Conservation (phyloP, 2,113 vertebrate genomes). For the Proterorhinus semilunaris region DNA sequence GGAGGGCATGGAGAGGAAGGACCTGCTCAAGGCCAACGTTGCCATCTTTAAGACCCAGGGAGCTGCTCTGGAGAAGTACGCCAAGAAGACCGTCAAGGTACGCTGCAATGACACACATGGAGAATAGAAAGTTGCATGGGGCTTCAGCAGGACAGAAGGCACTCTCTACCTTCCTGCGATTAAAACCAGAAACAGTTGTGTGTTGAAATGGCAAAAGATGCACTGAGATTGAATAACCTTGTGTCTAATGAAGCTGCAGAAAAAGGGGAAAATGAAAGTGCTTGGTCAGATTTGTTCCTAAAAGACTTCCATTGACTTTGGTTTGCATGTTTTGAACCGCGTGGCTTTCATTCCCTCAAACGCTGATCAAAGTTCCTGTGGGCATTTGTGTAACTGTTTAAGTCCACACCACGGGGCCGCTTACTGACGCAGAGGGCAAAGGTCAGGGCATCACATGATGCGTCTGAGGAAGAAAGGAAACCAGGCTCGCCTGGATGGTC, state of each 20-base stretch:
- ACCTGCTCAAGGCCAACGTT: slow-evolving; percentile 95
- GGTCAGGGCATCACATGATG: slow-evolving; percentile 11
- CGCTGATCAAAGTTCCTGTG: slow-evolving; percentile 5
- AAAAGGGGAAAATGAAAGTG: not conserved
- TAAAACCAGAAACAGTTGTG: too few relatives aligned
- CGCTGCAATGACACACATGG: not conserved
- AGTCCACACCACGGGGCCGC: not conserved
- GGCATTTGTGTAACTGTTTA: not conserved
- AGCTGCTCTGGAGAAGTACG: slow-evolving; percentile 90
- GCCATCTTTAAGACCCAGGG: slow-evolving; percentile 97
- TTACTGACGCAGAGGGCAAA: slow-evolving; percentile 7
- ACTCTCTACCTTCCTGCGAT: too few relatives aligned
- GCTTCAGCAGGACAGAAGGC: too few relatives aligned
- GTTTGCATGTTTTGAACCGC: not conserved
- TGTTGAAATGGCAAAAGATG: not conserved
- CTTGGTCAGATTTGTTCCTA: not conserved
- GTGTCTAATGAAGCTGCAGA: not conserved
- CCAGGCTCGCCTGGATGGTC: not conserved
- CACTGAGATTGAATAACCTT: not conserved
- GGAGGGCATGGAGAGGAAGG: slow-evolving; percentile 98
- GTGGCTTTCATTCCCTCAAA: not conserved
- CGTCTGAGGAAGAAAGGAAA: slow-evolving; percentile 3
- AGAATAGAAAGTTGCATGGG: too few relatives aligned
- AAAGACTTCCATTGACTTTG: not conserved
- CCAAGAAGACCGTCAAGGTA: slow-evolving; percentile 98